Percentiles rank a stretch among this genome's conserved stretches.
These are phyloP conservation scores for Macrosoma leucophasiata DNA, from an alignment of 2,888 invertebrate species.

Conservation along the genomic window DNA sequence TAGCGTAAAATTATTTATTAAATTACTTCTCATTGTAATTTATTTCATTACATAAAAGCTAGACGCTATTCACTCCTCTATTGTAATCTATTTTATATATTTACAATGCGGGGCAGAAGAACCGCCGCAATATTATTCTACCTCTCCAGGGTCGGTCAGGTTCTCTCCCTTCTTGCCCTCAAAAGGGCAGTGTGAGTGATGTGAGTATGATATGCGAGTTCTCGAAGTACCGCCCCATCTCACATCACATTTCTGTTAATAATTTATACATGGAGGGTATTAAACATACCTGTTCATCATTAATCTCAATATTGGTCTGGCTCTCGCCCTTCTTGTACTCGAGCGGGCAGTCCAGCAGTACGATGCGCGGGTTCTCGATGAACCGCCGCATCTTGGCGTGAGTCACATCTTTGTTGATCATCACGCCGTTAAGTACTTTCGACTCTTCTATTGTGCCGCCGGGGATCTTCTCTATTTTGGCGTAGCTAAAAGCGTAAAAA, in stretches of 20 bases:
- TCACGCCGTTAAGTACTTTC: conserved; percentile 92
- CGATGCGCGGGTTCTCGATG: conserved; percentile 96
- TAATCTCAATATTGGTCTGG: conserved; percentile 97
- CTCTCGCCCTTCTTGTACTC: conserved; percentile 99
- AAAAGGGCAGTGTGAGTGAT: conserved; percentile 95
- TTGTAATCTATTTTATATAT: too few species aligned
- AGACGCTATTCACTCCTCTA: too few species aligned
- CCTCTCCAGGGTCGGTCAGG: conserved; percentile 97
- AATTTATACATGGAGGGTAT: neutral
- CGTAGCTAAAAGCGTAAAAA: conserved; percentile 80
- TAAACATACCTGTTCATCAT: conserved; percentile 82
- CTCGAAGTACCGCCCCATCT: conserved; percentile 95
- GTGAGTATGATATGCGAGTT: conserved; percentile 96
- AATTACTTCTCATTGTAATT: neutral
- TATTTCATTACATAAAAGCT: neutral
- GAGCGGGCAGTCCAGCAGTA: conserved; percentile 95
- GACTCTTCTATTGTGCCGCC: conserved; percentile 98
- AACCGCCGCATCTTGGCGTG: conserved; percentile 97
- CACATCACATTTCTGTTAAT: too few species aligned
- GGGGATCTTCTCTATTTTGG: conserved; percentile 95
- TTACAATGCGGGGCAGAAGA: too few species aligned
- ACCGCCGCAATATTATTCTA: too few species aligned
- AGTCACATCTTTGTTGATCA: conserved; percentile 99
- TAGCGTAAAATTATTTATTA: too few species aligned
- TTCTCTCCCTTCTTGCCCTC: conserved; percentile 99